phyloP scores from a whole-genome alignment of 1,140 invertebrate genomes.

The Ceratina japonica region DNA sequence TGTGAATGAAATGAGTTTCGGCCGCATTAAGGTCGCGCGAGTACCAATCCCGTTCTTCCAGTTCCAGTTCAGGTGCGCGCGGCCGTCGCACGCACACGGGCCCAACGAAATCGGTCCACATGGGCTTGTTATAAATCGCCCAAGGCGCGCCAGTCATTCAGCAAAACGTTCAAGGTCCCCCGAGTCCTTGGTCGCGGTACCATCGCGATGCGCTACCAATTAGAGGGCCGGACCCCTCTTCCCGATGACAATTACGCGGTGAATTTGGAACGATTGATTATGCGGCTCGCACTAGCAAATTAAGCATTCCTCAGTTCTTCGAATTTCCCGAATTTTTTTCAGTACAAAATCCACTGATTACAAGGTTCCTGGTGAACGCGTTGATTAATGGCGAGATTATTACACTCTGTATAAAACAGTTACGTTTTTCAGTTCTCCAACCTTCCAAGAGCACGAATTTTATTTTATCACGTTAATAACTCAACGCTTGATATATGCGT shows the following conservation, averaged over 20 bases:
- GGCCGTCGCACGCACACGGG: neutral
- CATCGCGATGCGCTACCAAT: conserved; percentile 26
- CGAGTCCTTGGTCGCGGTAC: neutral
- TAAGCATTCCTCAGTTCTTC: neutral
- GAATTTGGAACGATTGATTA: conserved; percentile 37
- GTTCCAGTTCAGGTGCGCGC: conserved; percentile 36
- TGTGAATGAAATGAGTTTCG: conserved; percentile 63
- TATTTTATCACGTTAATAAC: too few species aligned
- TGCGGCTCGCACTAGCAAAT: neutral
- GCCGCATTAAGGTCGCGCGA: conserved; percentile 55
- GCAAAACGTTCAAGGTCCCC: conserved; percentile 42
- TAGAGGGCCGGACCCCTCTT: neutral
- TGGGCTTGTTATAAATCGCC: conserved; percentile 50
- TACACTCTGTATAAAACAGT: too few species aligned
- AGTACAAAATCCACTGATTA: too few species aligned
- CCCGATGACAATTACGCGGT: conserved; percentile 30
- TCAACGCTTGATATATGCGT: too few species aligned
- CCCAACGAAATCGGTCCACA: conserved; percentile 31
- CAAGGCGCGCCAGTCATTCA: conserved; percentile 30
- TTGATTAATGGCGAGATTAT: too few species aligned
- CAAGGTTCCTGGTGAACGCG: too few species aligned
- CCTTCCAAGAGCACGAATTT: too few species aligned
- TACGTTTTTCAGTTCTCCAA: too few species aligned
- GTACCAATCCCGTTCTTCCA: conserved; percentile 65
- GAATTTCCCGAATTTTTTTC: too few species aligned